Conservation (phyloP, 1,140 invertebrate species). For the Drosophila ananassae region DNA sequence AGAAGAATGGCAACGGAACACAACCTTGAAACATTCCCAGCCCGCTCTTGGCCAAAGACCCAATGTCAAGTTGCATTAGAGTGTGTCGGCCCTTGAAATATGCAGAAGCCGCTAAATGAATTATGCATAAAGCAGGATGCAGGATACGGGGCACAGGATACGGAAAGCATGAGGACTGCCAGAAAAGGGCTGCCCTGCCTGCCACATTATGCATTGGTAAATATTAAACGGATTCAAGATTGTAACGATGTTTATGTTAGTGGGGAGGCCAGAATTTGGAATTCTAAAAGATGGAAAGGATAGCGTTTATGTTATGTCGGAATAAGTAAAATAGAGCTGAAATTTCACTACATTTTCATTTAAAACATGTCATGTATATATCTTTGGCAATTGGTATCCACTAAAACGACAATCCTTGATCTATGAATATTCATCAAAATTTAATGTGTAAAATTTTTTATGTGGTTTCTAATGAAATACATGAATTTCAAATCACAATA, state of each 20-base stretch:
- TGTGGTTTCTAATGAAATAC: no score
- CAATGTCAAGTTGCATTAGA: conserved; percentile 69
- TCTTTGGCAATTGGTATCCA: neutral
- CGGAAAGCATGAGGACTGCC: neutral
- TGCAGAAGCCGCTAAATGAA: conserved; percentile 65
- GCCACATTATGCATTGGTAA: conserved; percentile 32
- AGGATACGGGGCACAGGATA: neutral
- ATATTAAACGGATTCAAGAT: conserved; percentile 23
- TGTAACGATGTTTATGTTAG: neutral
- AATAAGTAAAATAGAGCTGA: neutral
- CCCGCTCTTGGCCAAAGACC: conserved; percentile 34
- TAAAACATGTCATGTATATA: neutral
- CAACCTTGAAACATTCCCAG: conserved; percentile 37
- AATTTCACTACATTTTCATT: neutral
- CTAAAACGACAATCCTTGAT: no score
- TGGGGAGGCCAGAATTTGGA: neutral
- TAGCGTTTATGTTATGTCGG: neutral
- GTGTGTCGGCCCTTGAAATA: conserved; percentile 44
- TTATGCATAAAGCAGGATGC: conserved; percentile 56
- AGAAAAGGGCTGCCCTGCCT: neutral
- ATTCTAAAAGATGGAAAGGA: neutral
- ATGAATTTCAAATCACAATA: no score
- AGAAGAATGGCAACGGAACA: conserved; percentile 1
- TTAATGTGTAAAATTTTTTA: no score
- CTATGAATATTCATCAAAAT: no score